A percentile compares a stretch with the other conserved stretches of the same genome.
These are phyloP conservation scores for Henricia sp. DNA, from an alignment of 53 echinoderm and acorn worm species.

Conservation along the genomic window DNA sequence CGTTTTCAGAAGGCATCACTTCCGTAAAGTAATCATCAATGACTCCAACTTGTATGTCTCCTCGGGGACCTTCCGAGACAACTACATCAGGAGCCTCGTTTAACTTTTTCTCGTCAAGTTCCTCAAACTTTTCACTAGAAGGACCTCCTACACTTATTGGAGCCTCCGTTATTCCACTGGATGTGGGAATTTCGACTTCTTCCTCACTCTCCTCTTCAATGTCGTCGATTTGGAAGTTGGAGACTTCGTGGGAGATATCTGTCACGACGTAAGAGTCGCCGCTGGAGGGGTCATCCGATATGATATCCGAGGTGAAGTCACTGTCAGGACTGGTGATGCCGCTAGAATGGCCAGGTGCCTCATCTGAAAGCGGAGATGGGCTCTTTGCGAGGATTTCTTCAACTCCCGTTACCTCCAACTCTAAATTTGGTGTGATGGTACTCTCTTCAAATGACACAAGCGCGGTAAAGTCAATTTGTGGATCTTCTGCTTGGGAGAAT, in stretches of 20 bases:
- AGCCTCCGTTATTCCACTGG: not conserved
- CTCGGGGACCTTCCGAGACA: slow-evolving; percentile 10
- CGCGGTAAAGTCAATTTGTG: not conserved
- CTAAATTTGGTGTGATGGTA: not conserved
- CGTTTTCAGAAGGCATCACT: not conserved
- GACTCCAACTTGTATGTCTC: slow-evolving; percentile 17
- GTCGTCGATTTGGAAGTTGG: slow-evolving; percentile 37
- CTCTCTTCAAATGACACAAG: not conserved
- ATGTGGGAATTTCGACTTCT: slow-evolving; percentile 20
- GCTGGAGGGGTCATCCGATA: slow-evolving; percentile 62
- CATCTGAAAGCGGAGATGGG: slow-evolving; percentile 21
- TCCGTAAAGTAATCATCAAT: slow-evolving; percentile 37
- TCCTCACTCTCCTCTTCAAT: slow-evolving; percentile 48
- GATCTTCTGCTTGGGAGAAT: not conserved
- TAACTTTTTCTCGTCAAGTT: not conserved
- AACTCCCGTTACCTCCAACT: slow-evolving; percentile 8
- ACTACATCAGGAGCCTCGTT: slow-evolving; percentile 4
- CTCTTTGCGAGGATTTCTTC: not conserved
- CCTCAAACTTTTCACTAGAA: slow-evolving; percentile 5
- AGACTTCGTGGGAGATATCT: slow-evolving; percentile 45
- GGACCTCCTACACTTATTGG: not conserved
- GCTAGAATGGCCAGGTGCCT: slow-evolving; percentile 27
- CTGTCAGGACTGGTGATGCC: slow-evolving; percentile 51
- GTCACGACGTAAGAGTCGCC: slow-evolving; percentile 68
- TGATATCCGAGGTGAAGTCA: slow-evolving; percentile 46